Conservation (phyloP, 2,797 vertebrate genomes). For the Enteromius mattozi region DNA sequence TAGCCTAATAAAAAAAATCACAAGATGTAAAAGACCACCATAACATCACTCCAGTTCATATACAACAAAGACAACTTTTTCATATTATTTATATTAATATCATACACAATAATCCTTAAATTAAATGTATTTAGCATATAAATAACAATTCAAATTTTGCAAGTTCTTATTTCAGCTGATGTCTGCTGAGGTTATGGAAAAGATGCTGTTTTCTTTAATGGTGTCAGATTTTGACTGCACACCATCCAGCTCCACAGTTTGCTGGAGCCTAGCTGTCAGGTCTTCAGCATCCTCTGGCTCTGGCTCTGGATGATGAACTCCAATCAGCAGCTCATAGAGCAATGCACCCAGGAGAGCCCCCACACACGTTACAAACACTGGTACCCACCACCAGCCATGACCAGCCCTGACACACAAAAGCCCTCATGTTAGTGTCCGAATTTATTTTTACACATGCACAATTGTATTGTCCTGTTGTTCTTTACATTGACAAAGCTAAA, state of each 20-base stretch:
- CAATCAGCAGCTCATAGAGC: constrained; percentile 82
- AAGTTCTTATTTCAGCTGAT: background rate
- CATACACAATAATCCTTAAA: background rate
- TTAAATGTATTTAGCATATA: background rate
- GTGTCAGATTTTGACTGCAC: constrained; percentile 47
- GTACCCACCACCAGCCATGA: constrained; percentile 91
- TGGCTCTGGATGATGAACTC: constrained; percentile 71
- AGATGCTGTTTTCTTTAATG: background rate
- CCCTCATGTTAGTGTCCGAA: background rate
- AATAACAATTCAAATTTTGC: background rate
- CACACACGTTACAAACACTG: constrained; percentile 80
- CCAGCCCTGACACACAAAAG: constrained; percentile 75
- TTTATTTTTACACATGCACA: background rate
- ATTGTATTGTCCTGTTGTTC: background rate
- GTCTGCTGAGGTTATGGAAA: background rate
- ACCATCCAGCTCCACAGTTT: constrained; percentile 62
- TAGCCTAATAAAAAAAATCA: background rate
- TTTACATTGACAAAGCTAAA: background rate
- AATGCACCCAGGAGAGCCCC: constrained; percentile 84
- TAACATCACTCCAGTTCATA: background rate
- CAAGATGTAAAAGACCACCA: background rate
- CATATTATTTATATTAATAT: background rate
- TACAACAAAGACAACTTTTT: background rate
- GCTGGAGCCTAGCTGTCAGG: constrained; percentile 19
- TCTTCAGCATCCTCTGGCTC: constrained; percentile 29